These are phyloP conservation scores for Carabus problematicus DNA, from an alignment of 2,888 invertebrate species.

Conservation along the genomic window DNA sequence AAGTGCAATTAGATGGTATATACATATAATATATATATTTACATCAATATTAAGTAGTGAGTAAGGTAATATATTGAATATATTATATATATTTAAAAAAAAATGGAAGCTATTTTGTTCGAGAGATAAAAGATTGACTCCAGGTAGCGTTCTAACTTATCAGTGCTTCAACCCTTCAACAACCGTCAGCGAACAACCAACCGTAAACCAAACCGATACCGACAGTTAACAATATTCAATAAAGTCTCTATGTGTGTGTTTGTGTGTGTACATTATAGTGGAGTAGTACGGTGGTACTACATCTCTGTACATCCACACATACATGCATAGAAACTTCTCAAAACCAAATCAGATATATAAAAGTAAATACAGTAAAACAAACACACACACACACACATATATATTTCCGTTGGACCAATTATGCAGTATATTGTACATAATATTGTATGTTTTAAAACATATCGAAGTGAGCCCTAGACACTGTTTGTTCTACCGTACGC, in stretches of 20 bases:
- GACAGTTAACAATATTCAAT: slow-evolving; percentile 59
- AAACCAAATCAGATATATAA: slow-evolving; percentile 57
- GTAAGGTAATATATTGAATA: slow-evolving; percentile 61
- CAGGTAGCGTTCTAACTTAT: slow-evolving; percentile 58
- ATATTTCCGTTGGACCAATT: slow-evolving; percentile 54
- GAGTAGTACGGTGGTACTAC: neutral
- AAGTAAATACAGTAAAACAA: slow-evolving; percentile 50
- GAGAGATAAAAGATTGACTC: slow-evolving; percentile 72
- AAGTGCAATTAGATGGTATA: slow-evolving; percentile 71
- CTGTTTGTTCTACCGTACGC: slow-evolving; percentile 39
- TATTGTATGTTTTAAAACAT: slow-evolving; percentile 53
- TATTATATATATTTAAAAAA: slow-evolving; percentile 62
- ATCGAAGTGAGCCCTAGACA: slow-evolving; percentile 48
- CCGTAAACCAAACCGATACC: slow-evolving; percentile 65
- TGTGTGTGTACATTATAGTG: slow-evolving; percentile 8
- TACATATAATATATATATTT: slow-evolving; percentile 64
- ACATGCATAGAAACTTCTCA: slow-evolving; percentile 46
- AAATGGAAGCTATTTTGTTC: slow-evolving; percentile 66
- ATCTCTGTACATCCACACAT: neutral
- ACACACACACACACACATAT: slow-evolving; percentile 52
- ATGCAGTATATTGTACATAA: slow-evolving; percentile 51
- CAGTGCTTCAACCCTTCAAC: slow-evolving; percentile 60
- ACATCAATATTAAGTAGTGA: slow-evolving; percentile 63
- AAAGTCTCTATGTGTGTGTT: slow-evolving; percentile 1
- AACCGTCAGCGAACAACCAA: slow-evolving; percentile 61